These are phyloP conservation scores for Callinectes sapidus DNA, from an alignment of 2,888 invertebrate species.

Conservation along the genomic window DNA sequence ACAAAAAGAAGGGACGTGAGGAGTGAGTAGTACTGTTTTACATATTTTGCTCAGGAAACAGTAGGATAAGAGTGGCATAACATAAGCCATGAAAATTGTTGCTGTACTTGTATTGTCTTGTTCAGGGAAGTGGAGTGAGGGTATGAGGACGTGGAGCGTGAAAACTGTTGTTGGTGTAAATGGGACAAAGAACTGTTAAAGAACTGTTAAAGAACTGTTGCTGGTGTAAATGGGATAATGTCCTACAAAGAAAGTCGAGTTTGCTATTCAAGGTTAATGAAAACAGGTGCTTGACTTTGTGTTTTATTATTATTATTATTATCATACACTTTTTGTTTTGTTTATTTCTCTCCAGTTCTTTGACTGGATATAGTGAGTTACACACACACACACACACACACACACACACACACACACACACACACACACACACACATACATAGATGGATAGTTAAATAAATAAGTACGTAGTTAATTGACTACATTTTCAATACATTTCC, in stretches of 20 bases:
- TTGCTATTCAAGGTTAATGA: not conserved
- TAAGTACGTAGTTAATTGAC: no score
- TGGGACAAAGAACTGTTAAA: no score
- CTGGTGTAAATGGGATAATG: not conserved
- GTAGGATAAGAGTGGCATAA: not conserved
- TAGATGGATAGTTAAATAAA: no score
- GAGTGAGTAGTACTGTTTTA: not conserved
- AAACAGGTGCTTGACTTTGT: not conserved
- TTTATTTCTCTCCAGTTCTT: not conserved
- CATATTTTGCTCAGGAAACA: not conserved
- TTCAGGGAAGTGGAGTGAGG: not conserved
- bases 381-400: no score
- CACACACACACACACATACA: no score
- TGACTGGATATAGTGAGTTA: not conserved
- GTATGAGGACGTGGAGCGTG: not conserved
- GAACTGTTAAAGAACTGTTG: no score
- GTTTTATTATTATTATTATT: no score
- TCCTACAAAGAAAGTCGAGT: not conserved
- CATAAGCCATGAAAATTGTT: not conserved
- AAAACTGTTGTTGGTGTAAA: not conserved
- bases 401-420: no score
- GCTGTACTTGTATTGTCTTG: not conserved
- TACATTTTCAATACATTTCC: no score
- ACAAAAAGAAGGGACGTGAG: not conserved
- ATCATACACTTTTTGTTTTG: no score